Conservation (phyloP, 2,113 vertebrate species). For the Acinonyx jubatus region DNA sequence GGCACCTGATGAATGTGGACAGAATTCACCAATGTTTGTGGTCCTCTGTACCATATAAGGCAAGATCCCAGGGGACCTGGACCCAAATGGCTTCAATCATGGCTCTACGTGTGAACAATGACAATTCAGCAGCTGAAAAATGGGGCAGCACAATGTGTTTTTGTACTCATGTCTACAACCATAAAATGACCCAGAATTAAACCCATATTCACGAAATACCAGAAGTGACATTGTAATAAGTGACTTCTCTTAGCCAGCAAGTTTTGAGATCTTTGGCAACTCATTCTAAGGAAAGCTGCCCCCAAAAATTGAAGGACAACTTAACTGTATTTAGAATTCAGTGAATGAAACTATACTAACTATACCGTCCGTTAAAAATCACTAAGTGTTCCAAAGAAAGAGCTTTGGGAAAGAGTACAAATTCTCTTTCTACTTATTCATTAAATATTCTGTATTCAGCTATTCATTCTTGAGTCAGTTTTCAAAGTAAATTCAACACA, state of each 20-base stretch:
- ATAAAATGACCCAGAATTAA: conserved; percentile 30
- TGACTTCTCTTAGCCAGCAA: conserved; percentile 13
- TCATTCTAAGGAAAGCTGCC: conserved; percentile 16
- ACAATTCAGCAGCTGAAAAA: neutral
- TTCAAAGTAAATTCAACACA: conserved; percentile 1
- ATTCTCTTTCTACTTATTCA: neutral
- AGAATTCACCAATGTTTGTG: neutral
- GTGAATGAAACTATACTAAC: neutral
- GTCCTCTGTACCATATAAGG: neutral
- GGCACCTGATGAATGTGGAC: neutral
- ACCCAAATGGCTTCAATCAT: neutral
- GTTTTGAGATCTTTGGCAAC: conserved; percentile 49
- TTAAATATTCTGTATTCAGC: neutral
- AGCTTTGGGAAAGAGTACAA: neutral
- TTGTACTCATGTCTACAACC: neutral
- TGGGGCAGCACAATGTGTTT: neutral
- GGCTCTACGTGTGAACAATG: neutral
- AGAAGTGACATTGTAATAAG: conserved; percentile 59
- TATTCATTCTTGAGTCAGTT: neutral
- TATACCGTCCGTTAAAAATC: neutral
- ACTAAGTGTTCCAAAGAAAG: neutral
- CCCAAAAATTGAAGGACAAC: neutral
- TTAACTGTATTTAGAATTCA: neutral
- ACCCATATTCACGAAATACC: neutral
- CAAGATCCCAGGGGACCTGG: neutral